A percentile compares a stretch with the other conserved stretches of the same genome.
Conservation (phyloP, 2,888 invertebrate species). For the Pyrrhosoma nymphula region DNA sequence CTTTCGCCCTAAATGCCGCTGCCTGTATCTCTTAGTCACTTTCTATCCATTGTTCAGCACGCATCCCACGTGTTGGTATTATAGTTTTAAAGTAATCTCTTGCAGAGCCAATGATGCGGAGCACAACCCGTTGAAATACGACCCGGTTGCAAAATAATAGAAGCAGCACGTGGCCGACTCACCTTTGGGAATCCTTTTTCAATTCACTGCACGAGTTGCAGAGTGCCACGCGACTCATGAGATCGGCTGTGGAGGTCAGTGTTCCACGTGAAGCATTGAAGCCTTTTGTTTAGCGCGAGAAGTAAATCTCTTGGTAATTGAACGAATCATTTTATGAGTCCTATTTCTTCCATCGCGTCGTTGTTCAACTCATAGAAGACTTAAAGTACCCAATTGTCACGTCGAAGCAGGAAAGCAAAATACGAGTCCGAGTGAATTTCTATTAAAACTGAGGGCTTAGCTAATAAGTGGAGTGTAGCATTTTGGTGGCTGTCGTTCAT, state of each 20-base stretch:
- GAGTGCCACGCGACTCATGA: neutral
- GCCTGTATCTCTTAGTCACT: neutral
- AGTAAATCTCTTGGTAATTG: neutral
- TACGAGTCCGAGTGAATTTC: neutral
- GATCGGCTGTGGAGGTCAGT: neutral
- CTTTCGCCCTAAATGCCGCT: constrained; percentile 7
- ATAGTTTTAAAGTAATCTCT: constrained; percentile 3
- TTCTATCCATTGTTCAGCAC: constrained; percentile 25
- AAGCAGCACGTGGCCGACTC: neutral
- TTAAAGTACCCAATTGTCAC: neutral
- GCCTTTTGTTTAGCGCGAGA: neutral
- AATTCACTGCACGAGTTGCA: neutral
- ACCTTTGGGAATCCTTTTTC: neutral
- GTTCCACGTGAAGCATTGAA: neutral
- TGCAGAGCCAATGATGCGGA: neutral
- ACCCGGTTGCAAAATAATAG: neutral
- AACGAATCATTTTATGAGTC: neutral
- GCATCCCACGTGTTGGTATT: neutral
- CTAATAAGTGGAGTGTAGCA: too few relatives aligned
- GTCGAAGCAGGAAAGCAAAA: neutral
- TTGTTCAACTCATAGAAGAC: neutral
- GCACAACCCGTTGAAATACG: neutral
- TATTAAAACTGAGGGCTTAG: too few relatives aligned
- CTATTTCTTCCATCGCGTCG: neutral
- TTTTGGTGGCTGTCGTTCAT: too few relatives aligned